These are phyloP conservation scores for Entosphenus tridentatus DNA, from an alignment of 2,113 vertebrate species.

Conservation along the genomic window DNA sequence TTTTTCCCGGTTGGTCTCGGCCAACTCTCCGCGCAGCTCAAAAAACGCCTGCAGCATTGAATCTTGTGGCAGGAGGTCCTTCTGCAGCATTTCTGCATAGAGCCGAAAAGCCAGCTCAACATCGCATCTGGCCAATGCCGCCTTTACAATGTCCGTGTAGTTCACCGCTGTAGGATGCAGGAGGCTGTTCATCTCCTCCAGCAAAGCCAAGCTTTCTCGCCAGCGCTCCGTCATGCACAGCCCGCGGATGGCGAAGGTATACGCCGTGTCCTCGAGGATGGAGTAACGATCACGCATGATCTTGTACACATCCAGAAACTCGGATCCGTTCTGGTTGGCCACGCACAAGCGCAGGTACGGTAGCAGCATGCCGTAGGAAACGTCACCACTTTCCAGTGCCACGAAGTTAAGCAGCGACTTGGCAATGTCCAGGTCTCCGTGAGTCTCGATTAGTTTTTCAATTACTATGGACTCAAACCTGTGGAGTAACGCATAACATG, in stretches of 20 bases:
- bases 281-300: conserved; percentile 51
- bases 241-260: conserved; percentile 41
- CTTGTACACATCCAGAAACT: conserved; percentile 47
- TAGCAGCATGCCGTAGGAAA: conserved; percentile 41
- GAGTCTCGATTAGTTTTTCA: conserved; percentile 16
- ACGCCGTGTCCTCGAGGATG: conserved; percentile 37
- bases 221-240: conserved; percentile 41
- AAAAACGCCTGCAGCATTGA: conserved; percentile 43
- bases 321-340: conserved; percentile 24
- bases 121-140: conserved; percentile 34
- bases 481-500: no score
- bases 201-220: conserved; percentile 32
- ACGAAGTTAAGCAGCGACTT: conserved; percentile 56
- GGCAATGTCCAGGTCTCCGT: conserved; percentile 30
- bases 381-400: conserved; percentile 31
- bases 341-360: conserved; percentile 53
- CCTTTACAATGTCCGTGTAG: conserved; percentile 42
- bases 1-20: conserved; percentile 18
- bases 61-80: conserved; percentile 27
- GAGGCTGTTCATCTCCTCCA: conserved; percentile 40
- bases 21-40: conserved; percentile 15
- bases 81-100: conserved; percentile 35
- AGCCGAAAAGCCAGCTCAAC: conserved; percentile 30
- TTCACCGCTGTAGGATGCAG: conserved; percentile 30
- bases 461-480: conserved; percentile 39